These are phyloP conservation scores for Cataglyphis cursor DNA, from an alignment of 2,888 invertebrate species.

Conservation along the genomic window DNA sequence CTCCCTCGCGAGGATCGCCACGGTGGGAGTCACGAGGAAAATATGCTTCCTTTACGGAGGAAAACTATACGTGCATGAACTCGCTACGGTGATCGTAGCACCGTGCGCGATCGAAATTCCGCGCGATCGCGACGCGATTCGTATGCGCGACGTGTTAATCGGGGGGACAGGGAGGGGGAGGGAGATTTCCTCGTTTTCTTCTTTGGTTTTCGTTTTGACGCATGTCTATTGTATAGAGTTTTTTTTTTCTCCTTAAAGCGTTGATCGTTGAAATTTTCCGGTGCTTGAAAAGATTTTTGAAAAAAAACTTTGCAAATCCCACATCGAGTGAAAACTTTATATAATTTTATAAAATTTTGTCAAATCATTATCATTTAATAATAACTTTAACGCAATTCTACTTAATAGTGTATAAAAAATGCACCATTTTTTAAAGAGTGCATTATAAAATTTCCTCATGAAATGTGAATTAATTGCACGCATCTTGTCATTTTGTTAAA, in stretches of 20 bases:
- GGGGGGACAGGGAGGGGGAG: neutral
- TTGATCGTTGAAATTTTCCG: too few relatives aligned
- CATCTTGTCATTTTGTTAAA: neutral
- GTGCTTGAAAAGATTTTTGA: neutral
- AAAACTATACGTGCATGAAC: slow-evolving; percentile 24
- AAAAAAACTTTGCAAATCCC: too few relatives aligned
- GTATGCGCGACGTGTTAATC: neutral
- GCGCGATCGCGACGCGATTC: neutral
- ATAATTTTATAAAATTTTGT: neutral
- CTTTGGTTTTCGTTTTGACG: neutral
- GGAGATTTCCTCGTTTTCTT: neutral
- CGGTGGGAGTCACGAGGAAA: slow-evolving; percentile 46
- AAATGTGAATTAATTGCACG: neutral
- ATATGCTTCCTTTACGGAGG: slow-evolving; percentile 53
- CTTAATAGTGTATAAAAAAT: neutral
- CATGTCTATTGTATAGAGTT: neutral
- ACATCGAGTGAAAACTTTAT: neutral
- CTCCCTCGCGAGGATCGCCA: slow-evolving; percentile 13
- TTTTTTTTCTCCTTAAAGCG: neutral
- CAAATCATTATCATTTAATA: neutral
- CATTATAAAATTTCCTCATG: neutral
- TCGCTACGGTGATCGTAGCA: neutral
- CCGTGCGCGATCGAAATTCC: slow-evolving; percentile 20
- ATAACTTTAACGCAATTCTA: neutral
- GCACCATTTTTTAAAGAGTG: neutral